Percentiles rank a stretch among this genome's conserved stretches.
These are phyloP conservation scores for Artibeus jamaicensis DNA, from an alignment of 2,797 vertebrate genomes.

Conservation along the genomic window DNA sequence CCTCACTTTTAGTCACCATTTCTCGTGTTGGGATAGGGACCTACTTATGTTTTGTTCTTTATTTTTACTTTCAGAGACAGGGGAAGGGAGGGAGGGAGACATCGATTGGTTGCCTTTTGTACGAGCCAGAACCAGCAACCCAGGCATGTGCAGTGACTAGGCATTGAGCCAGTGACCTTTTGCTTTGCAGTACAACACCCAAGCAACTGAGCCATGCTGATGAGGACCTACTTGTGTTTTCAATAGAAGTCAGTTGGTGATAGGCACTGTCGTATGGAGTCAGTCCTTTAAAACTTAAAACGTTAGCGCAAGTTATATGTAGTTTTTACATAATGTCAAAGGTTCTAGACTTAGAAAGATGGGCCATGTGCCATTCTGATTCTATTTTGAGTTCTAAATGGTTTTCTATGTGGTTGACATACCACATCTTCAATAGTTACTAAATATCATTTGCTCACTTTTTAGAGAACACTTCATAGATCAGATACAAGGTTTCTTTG, in stretches of 20 bases:
- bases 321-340: background rate
- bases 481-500: background rate
- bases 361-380: background rate
- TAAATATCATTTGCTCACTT: background rate
- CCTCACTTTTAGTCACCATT: background rate
- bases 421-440: background rate
- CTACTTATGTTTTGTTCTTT: background rate
- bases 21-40: background rate
- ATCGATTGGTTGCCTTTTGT: background rate
- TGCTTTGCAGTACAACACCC: background rate
- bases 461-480: background rate
- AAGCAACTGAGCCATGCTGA: background rate
- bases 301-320: background rate
- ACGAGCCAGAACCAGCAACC: background rate
- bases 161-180: background rate
- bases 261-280: background rate
- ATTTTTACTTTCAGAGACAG: background rate
- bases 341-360: background rate
- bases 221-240: background rate
- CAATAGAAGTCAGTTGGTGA: background rate
- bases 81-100: background rate
- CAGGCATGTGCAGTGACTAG: background rate
- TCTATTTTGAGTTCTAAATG: background rate
- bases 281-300: background rate
- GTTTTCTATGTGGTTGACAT: background rate